Base-by-base conservation (phyloP, 2,888 invertebrate genomes). In the Drosophila meridiana region DNA sequence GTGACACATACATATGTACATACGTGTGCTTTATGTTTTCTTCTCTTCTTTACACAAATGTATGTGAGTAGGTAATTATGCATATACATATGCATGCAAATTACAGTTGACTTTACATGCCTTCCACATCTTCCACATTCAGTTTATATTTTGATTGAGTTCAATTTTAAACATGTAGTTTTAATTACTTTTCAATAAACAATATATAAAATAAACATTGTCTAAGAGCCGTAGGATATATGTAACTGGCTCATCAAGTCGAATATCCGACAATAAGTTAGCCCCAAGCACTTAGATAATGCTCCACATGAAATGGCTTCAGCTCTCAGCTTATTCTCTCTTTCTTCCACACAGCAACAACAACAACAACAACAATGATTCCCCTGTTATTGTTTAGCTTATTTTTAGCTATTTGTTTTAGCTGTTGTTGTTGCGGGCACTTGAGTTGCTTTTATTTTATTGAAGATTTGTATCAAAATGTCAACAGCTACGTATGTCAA, bases 391-490 rank as follows among this genome's bases (percentile, higher is more conserved):
- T 66, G 45, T 55, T 68, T 43, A 62, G 59, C 61, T 64, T 68
- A 56, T 63, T 58, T 58, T 56, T 34, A 34, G 56, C 62, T 73
- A 70, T 77, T 65, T 60, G 48, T 65, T 34, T 59, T 56, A 57
- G 61, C 42, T 57, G 55, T 58, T 76, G 53, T 50, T 78, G 68
- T 56, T 56, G 64, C 58, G 74, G 79, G 77, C 73, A 78, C 76
- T 80, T 78, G 77, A 89, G 78, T 64, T 85, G 78, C 81, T 85
- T 89, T 85, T 87, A 76, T 78, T 89, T 85, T 84, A 81, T 87
- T 87, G 88, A 81, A 90, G 90, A 89, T 85, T 87, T 88, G 78
- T 88, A 83, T 83, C 83, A 88, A 81, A 88, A 90, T 85, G 87
- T 90, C 87, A 87, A 90, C 79, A 88, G 66, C 73, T 75, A 78